A percentile compares a stretch with the other conserved stretches of the same genome.
Conservation (phyloP, 2,888 invertebrate genomes). For the Microctonus aethiopoides region DNA sequence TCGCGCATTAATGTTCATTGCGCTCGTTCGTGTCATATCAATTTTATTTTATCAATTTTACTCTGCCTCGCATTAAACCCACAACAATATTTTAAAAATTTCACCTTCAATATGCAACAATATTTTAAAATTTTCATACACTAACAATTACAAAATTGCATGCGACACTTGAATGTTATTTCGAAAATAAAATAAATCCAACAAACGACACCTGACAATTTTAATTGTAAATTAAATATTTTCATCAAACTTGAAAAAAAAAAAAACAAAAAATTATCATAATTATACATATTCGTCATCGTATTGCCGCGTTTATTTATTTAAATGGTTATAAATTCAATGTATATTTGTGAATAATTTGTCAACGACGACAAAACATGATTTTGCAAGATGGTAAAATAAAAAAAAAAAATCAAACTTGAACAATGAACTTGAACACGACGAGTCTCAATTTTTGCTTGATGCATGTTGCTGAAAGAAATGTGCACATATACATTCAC, state of each 20-base stretch:
- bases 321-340: too few species aligned
- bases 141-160: too few species aligned
- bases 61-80: background rate
- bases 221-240: too few species aligned
- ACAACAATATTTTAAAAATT: background rate
- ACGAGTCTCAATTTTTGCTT: background rate
- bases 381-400: background rate
- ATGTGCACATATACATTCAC: background rate
- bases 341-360: too few species aligned
- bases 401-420: background rate
- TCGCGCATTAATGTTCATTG: background rate
- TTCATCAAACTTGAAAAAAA: too few species aligned
- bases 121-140: too few species aligned
- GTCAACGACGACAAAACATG: background rate
- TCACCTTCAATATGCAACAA: background rate
- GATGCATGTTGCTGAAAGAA: background rate
- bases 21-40: background rate
- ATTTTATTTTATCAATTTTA: constrained; percentile 12
- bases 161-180: too few species aligned
- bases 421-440: constrained; percentile 1
- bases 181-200: too few species aligned
- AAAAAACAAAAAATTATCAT: too few species aligned
- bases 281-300: background rate
- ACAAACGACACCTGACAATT: too few species aligned
- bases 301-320: too few species aligned